Percentiles rank a stretch among this genome's conserved stretches.
phyloP scores from a whole-genome alignment of 2,888 invertebrate genomes.

The Drosophila aldrichi region DNA sequence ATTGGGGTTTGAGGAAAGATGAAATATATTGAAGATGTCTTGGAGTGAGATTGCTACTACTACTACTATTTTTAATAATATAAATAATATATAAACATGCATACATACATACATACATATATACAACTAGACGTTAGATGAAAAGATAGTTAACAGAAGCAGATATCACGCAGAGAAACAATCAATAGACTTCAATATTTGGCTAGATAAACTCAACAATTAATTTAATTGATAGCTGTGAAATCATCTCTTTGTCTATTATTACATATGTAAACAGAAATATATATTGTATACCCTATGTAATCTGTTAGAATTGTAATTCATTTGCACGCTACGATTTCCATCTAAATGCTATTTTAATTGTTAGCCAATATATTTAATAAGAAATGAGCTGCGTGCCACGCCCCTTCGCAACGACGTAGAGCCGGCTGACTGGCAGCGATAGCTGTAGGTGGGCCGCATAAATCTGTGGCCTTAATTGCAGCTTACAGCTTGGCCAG shows the following conservation, averaged over 20 bases:
- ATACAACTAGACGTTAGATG: too few relatives aligned
- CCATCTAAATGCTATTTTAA: constrained; percentile 72
- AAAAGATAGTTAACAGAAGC: neutral
- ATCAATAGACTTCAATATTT: neutral
- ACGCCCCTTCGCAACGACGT: neutral
- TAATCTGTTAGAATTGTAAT: constrained; percentile 43
- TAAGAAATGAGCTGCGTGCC: constrained; percentile 29
- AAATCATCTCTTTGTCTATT: neutral
- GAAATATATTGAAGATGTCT: too few relatives aligned
- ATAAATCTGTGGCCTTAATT: constrained; percentile 52
- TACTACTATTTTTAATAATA: too few relatives aligned
- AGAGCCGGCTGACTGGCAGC: constrained; percentile 20
- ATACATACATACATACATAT: too few relatives aligned
- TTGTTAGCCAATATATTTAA: constrained; percentile 55
- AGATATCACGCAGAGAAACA: neutral
- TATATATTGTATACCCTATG: neutral
- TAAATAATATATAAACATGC: too few relatives aligned
- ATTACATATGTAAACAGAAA: neutral
- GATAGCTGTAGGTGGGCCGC: constrained; percentile 35
- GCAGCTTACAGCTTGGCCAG: constrained; percentile 35
- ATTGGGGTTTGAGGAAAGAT: too few relatives aligned
- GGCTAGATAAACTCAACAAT: neutral
- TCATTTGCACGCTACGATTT: constrained; percentile 52
- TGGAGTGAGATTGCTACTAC: too few relatives aligned
- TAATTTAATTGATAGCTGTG: neutral